These are phyloP conservation scores for Protobothrops flavoviridis DNA, from an alignment of 2,113 vertebrate genomes.

Conservation along the genomic window DNA sequence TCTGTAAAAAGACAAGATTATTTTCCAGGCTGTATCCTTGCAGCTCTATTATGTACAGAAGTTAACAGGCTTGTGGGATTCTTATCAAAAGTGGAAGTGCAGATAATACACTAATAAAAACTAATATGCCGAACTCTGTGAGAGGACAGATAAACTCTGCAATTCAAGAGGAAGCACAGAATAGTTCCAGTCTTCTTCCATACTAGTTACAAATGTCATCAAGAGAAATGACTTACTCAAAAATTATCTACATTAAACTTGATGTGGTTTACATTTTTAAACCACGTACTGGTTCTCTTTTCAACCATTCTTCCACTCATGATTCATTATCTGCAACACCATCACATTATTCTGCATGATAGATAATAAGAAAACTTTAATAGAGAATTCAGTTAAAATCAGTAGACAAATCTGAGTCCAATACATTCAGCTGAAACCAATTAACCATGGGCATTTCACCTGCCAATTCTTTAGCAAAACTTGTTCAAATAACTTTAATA, in stretches of 20 bases:
- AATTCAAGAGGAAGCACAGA: not conserved
- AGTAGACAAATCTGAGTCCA: not conserved
- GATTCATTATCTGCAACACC: not conserved
- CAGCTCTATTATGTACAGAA: not conserved
- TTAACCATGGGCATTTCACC: not conserved
- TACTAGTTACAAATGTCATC: not conserved
- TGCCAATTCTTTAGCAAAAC: not conserved
- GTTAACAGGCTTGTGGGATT: not conserved
- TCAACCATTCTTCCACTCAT: not conserved
- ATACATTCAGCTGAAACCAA: not conserved
- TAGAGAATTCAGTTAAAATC: not conserved
- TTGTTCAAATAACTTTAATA: not conserved
- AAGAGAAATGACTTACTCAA: not conserved
- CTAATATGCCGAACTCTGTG: not conserved
- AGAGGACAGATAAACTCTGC: not conserved
- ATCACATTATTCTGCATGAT: not conserved
- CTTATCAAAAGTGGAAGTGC: not conserved
- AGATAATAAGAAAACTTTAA: not conserved
- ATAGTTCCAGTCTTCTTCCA: not conserved
- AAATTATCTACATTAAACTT: not conserved
- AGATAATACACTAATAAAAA: not conserved
- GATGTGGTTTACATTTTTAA: not conserved
- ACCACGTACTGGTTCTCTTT: not conserved
- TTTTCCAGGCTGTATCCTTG: not conserved
- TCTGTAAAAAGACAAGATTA: not conserved